Base-by-base conservation (phyloP, 2,888 invertebrate species). In the Drosophila macrothrix region DNA sequence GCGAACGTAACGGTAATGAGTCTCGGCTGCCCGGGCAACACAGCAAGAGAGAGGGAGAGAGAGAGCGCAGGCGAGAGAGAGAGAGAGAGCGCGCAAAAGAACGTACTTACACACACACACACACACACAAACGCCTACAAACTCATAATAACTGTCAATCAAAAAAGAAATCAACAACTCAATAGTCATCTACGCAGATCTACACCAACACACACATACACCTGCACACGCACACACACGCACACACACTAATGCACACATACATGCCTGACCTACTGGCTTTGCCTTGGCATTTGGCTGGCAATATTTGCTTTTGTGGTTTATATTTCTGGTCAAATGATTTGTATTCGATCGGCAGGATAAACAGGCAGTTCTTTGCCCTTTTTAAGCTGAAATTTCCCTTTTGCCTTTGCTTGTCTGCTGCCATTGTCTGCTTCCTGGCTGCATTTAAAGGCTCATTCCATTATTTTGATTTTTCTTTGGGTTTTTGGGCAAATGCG, bases 321-420 rank as follows among this genome's bases (percentile, higher is more conserved):
- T 90, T 91, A 77, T 83, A 89, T 91, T 88, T 90, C 90, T 90
- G 90, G 91, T 89, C 90, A 90, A 83, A 91, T 91, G 84, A 88
- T 76, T 84, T 69, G 41, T n/a, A 76, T 60, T 78, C 79, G 81
- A 90, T 90, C 88, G 67, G 76, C 80, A 84, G 84, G 84, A 83
- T 83, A 73, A 70, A 70, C 16, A 50, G 35, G 19, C 76, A 53
- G 61, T 66, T 80, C 53, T 53, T 54, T 61, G 77, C 58, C 82
- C 65, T 80, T 78, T 89, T 87, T 86, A 86, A 90, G 76, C 89
- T 75, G 90, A 88, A 86, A 83, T 81, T 81, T 83, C 77, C 82
- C 80, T 84, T 83, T 80, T 87, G 84, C 70, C 76, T 78, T 73
- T 66, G 43, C 59, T 29, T 43, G 58, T 58, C 58, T 58, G 10